A percentile compares a stretch with the other conserved stretches of the same genome.
Conservation (phyloP, 1,140 invertebrate species). For the Hypsibius dujardini region DNA sequence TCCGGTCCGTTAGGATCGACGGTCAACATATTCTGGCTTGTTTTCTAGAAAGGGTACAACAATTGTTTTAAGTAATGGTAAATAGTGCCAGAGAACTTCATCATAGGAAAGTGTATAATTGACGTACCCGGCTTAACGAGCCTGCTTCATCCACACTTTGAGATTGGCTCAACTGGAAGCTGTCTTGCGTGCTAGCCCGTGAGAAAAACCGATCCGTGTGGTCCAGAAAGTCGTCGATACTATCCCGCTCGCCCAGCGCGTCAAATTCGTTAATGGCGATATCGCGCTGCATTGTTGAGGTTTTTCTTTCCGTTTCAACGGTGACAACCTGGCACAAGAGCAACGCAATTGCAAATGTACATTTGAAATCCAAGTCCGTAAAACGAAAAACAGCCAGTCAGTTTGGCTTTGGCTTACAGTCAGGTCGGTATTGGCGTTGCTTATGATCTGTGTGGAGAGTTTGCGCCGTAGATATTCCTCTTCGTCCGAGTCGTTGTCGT, state of each 20-base stretch:
- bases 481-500: conserved; percentile 5
- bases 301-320: neutral
- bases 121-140: neutral
- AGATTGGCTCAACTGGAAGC: neutral
- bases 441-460: no score
- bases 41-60: neutral
- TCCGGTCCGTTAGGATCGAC: no score
- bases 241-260: conserved; percentile 12
- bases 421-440: no score
- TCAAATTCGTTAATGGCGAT: neutral
- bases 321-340: no score
- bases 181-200: neutral
- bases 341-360: no score
- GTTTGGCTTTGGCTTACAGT: no score
- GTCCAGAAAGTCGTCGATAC: conserved; percentile 12
- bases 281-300: neutral
- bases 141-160: neutral
- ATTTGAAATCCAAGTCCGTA: no score
- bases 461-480: no score
- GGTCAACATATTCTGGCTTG: neutral
- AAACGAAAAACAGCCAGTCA: no score
- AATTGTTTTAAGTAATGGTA: neutral
- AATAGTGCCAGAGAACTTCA: neutral
- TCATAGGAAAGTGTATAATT: neutral
- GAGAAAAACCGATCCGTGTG: neutral